These are phyloP conservation scores for Phalacrocorax brasilianus DNA, from an alignment of 2,113 vertebrate genomes.

Conservation along the genomic window DNA sequence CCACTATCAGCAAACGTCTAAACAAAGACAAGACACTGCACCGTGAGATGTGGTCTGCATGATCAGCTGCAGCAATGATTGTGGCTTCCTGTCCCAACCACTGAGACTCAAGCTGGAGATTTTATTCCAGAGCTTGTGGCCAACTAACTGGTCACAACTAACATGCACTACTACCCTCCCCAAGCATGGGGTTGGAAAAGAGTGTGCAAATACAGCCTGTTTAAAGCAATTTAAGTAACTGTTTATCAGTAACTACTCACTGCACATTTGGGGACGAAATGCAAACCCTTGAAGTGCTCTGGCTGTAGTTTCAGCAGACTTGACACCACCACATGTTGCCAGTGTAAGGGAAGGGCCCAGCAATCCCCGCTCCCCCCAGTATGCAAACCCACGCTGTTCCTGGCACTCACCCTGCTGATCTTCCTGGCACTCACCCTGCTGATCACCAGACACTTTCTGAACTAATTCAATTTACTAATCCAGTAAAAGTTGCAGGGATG, in stretches of 20 bases:
- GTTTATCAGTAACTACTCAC: not conserved
- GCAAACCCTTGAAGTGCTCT: not conserved
- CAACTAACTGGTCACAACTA: not conserved
- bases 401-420: not conserved
- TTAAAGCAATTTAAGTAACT: not conserved
- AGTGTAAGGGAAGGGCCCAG: not conserved
- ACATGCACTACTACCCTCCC: not conserved
- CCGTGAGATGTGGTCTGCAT: not conserved
- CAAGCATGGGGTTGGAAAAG: not conserved
- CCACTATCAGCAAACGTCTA: not conserved
- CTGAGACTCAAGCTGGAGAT: not conserved
- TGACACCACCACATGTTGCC: not conserved
- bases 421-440: not conserved
- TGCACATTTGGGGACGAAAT: not conserved
- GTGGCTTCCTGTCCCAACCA: constrained; percentile 16
- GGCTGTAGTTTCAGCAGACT: not conserved
- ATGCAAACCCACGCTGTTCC: not conserved
- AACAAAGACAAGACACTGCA: not conserved
- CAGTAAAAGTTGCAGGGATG: not conserved
- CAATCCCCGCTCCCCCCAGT: not conserved
- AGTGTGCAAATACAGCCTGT: not conserved
- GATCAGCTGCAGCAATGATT: not conserved
- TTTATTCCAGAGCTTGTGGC: not conserved
- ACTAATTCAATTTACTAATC: not conserved
- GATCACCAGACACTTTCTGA: not conserved